Evolutionary conservation across 2,888 invertebrate species (phyloP).

Genomic region (Sisyra nigra): DNA sequence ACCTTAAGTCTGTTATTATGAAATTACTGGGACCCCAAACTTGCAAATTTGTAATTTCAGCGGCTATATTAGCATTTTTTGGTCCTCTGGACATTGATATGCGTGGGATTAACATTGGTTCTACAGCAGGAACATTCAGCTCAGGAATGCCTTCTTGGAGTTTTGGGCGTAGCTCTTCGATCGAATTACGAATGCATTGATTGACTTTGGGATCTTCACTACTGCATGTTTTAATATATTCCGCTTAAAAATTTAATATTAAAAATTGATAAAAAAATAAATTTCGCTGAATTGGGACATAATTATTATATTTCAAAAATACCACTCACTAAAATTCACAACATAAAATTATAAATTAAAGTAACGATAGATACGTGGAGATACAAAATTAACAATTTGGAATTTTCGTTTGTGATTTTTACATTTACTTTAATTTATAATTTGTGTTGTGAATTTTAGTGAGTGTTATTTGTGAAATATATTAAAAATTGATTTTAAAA

Average conservation of each 20-base stretch:
- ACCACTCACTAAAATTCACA: too few relatives aligned
- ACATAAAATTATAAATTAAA: too few relatives aligned
- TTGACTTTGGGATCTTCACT: slow-evolving; percentile 22
- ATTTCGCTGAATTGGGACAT: too few relatives aligned
- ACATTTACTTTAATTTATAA: too few relatives aligned
- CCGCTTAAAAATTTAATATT: slow-evolving; percentile 17
- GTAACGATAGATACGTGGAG: too few relatives aligned
- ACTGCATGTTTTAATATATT: slow-evolving; percentile 23
- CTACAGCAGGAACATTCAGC: slow-evolving; percentile 34
- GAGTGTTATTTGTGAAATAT: too few relatives aligned
- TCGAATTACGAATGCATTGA: slow-evolving; percentile 24
- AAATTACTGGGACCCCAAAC: slow-evolving; percentile 43
- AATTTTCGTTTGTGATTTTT: too few relatives aligned
- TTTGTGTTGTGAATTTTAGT: too few relatives aligned
- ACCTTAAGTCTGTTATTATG: slow-evolving; percentile 40
- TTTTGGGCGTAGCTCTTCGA: slow-evolving; percentile 22
- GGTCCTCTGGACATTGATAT: slow-evolving; percentile 22
- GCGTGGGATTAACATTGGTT: slow-evolving; percentile 27
- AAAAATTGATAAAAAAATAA: slow-evolving; percentile 10
- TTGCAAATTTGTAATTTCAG: slow-evolving; percentile 41
- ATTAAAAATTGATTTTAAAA: too few relatives aligned
- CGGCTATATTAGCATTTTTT: slow-evolving; percentile 28
- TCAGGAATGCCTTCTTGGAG: slow-evolving; percentile 30
- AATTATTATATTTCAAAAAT: too few relatives aligned
- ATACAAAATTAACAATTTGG: too few relatives aligned